phyloP scores from a whole-genome alignment of 2,797 vertebrate genomes.

The Potorous gilbertii region DNA sequence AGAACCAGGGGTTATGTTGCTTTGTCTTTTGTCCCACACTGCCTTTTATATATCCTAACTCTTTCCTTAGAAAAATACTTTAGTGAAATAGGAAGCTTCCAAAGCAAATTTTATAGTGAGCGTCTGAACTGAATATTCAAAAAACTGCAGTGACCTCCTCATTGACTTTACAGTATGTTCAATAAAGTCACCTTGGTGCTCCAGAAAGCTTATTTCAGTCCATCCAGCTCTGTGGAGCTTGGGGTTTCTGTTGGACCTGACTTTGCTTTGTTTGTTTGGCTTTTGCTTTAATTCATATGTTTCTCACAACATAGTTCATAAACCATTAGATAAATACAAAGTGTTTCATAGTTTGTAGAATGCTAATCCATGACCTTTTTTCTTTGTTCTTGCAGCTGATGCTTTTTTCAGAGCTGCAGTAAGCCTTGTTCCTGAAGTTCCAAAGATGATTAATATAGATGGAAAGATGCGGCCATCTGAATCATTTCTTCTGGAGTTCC shows the following conservation, averaged over 20 bases:
- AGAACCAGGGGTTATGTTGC: background rate
- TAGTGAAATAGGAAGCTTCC: background rate
- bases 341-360: background rate
- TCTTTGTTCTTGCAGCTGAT: conserved; percentile 88
- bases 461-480: conserved; percentile 95
- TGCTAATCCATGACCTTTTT: background rate
- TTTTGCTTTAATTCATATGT: background rate
- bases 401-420: conserved; percentile 97
- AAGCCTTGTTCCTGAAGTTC: conserved; percentile 93
- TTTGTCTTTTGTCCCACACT: background rate
- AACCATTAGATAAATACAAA: background rate
- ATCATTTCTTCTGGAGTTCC: conserved; percentile 94
- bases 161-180: background rate
- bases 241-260: background rate
- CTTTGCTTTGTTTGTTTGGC: background rate
- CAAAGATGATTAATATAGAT: conserved; percentile 93
- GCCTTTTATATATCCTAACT: background rate
- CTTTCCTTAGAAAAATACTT: background rate
- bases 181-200: fast-evolving
- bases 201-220: background rate
- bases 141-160: background rate
- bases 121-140: background rate
- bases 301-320: background rate
- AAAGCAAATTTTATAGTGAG: background rate
- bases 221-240: background rate